Evolutionary conservation across 2,113 vertebrate genomes (phyloP).

Genomic region (Zeus faber): DNA sequence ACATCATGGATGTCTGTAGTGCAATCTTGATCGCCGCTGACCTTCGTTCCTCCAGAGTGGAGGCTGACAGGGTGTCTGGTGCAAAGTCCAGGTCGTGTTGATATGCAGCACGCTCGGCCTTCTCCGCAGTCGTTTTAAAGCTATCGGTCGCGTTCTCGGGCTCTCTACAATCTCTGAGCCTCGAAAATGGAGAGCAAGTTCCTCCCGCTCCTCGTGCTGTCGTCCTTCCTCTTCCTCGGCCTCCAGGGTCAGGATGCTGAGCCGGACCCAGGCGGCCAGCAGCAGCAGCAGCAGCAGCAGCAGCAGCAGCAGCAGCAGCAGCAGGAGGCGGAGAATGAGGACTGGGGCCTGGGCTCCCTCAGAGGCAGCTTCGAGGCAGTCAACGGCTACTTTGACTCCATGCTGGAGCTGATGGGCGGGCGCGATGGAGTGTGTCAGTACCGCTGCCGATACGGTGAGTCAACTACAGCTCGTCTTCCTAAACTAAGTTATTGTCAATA

Average conservation of each 20-base stretch:
- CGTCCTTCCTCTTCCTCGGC: slow-evolving; percentile 61
- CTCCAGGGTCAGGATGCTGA: slow-evolving; percentile 44
- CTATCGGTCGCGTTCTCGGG: too few species aligned
- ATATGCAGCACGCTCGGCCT: too few species aligned
- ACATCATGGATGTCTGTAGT: neutral
- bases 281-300: neutral
- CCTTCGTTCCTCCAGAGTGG: slow-evolving; percentile 69
- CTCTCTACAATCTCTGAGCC: neutral
- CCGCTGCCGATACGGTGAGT: slow-evolving; percentile 85
- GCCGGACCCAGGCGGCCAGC: slow-evolving; percentile 3
- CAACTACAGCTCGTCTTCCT: too few species aligned
- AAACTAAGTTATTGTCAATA: too few species aligned
- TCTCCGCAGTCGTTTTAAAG: slow-evolving; percentile 18
- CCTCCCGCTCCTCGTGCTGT: slow-evolving; percentile 44
- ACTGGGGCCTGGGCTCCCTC: slow-evolving; percentile 85
- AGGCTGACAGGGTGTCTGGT: slow-evolving; percentile 31
- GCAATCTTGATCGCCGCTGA: slow-evolving; percentile 48
- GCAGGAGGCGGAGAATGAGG: slow-evolving; percentile 39
- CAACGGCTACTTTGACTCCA: slow-evolving; percentile 88
- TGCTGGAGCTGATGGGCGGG: slow-evolving; percentile 89
- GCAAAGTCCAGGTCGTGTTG: slow-evolving; percentile 61
- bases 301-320: slow-evolving; percentile 6
- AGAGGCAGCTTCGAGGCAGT: slow-evolving; percentile 84
- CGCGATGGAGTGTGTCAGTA: slow-evolving; percentile 91
- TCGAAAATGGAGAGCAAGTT: slow-evolving; percentile 50